Evolutionary conservation across 2,113 vertebrate species (phyloP), one percentile per base, ranked within the genome.

Genomic region (Spea multiplicata): DNA sequence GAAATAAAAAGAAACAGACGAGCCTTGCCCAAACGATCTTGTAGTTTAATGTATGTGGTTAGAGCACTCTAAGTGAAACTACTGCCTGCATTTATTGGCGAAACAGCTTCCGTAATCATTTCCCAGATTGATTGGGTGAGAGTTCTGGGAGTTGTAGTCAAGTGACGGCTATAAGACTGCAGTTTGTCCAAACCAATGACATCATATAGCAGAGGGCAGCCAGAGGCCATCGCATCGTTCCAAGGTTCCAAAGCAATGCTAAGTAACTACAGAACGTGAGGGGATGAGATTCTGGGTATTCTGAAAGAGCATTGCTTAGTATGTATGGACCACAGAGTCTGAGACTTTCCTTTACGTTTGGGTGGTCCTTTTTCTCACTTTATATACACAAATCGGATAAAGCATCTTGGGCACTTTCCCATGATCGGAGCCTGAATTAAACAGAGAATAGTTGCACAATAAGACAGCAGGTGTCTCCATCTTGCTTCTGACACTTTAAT

Each of bases 381-480:
- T 44, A 47, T 64, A 6, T 30, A 64, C 16, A 44, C 4, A 4
- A 53, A n/a, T 44, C 30, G 62, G 49, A 8, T 65, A 72, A 66
- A 52, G 49, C 59, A 73, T 80, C 71, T 49, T 67, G 44, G 59
- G 72, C 61, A 53, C 62, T 73, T 80, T 80, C 77, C 68, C 77
- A 80, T 80, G 77, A 47, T 53, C 50, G 4, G 50, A 66, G 12
- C 45, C 53, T 66, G 71, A 73, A 68, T 66, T 48, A 48, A 80
- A 66, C 57, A 44, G 48, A 53, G 62, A 44, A 62, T 44, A 30
- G 30, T 49, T 73, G 69, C 49, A 73, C 76, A 79, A 66, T 79
- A 64, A 30, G 69, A 73, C 76, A 79, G 76, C 76, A 73, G 76
- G 76, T 52, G 14, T 79, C 61, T 30, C 76, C 48, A 49, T 66